Evolutionary conservation across 2,113 vertebrate genomes (phyloP), one percentile per base, ranked within the genome.

Genomic region (Salvelinus sp.): DNA sequence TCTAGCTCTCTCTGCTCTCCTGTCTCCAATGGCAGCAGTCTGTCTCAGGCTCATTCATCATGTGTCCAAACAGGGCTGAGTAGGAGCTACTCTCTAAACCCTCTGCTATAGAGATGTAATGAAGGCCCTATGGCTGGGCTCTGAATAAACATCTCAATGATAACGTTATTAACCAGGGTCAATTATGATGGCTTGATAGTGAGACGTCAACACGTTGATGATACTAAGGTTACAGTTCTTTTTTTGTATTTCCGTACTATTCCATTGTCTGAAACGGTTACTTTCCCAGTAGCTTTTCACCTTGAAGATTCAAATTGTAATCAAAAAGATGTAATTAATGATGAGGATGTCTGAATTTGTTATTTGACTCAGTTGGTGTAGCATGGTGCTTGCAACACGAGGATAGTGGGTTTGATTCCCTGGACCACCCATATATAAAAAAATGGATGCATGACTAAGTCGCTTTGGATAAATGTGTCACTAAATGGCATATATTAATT

Each of bases 21-120:
- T n/a, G 77, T 75, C 60, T 85, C 85, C 76, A 74, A 78, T 77
- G 88, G 90, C 89, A 90, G 89, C 79, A 83, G 79, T 90, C 90
- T 87, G 76, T 88, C 90, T 90, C 79, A 65, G 6, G 77, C 80
- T 88, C 69, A 79, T 94, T 93, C 89, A 92, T 92, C 89, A 90
- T 87, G 68, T 23, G 76, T 69, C 89, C 90, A 88, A 81, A 85
- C 76, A 82, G 76, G 83, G 87, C 86, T 76, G 78, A 87, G 88
- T 90, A 88, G 88, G 83, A 89, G 77, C 85, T 13, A 44, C 20
- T 25, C 83, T 79, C 76, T 78, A n/a, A 88, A 81, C 80, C 84
- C 85, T 77, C 57, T 2, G 64, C 87, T 16, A 69, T 75, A 50
- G 54, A 79, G 83, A 76, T 81, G 77, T 89, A 91, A 89, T 88